Conservation (phyloP, 2,888 invertebrate genomes). For the Sipha maydis region DNA sequence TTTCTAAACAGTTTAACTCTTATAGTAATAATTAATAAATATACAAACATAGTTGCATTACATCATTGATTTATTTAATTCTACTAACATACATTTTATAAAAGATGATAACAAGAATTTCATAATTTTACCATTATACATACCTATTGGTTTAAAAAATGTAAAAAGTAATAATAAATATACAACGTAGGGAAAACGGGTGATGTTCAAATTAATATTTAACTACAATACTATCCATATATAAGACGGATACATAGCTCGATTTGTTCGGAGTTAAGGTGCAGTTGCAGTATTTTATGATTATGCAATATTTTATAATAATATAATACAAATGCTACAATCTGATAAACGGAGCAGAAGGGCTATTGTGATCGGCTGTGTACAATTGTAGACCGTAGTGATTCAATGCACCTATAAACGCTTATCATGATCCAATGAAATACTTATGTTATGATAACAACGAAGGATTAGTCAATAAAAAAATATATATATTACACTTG, state of each 20-base stretch:
- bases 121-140: background rate
- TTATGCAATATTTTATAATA: conserved; percentile 13
- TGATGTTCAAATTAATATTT: background rate
- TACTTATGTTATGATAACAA: conserved; percentile 33
- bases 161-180: background rate
- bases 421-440: conserved; percentile 50
- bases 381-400: background rate
- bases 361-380: background rate
- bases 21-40: no score
- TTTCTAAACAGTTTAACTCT: no score
- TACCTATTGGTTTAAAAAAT: background rate
- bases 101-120: background rate
- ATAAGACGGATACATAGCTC: background rate
- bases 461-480: background rate
- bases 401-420: conserved; percentile 23
- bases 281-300: background rate
- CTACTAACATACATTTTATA: no score
- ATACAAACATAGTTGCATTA: no score
- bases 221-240: background rate
- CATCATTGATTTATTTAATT: no score
- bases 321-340: conserved; percentile 30
- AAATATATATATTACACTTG: background rate
- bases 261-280: conserved; percentile 15
- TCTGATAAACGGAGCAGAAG: conserved; percentile 39
- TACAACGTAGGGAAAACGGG: background rate